These are phyloP conservation scores for Acleris emargana DNA, from an alignment of 2,888 invertebrate genomes.

Conservation along the genomic window DNA sequence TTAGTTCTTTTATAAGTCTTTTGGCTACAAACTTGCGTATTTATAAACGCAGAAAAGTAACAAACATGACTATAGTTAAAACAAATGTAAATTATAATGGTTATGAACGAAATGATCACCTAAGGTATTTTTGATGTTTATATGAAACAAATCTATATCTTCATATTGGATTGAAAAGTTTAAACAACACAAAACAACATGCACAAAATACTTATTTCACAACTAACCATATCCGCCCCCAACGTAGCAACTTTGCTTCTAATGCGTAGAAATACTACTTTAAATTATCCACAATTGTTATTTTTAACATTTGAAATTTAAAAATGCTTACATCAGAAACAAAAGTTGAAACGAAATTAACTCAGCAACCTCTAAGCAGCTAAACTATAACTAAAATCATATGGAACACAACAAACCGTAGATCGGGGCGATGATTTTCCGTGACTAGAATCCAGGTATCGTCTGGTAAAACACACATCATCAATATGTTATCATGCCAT, in stretches of 20 bases:
- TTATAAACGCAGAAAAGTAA: too few species aligned
- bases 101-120: too few species aligned
- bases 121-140: too few species aligned
- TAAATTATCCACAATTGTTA: too few species aligned
- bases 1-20: too few species aligned
- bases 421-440: constrained; percentile 71
- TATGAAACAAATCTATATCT: too few species aligned
- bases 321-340: constrained; percentile 13
- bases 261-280: constrained; percentile 2
- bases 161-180: not conserved
- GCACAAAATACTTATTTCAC: constrained; percentile 7
- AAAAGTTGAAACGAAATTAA: constrained; percentile 32
- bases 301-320: too few species aligned
- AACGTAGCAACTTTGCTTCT: constrained; percentile 7
- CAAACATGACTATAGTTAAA: too few species aligned
- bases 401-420: constrained; percentile 79
- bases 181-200: constrained; percentile 15
- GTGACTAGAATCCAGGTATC: constrained; percentile 81
- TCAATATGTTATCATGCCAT: constrained; percentile 80
- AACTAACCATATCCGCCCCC: not conserved
- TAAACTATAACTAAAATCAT: constrained; percentile 44
- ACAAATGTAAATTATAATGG: too few species aligned
- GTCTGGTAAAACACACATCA: constrained; percentile 81
- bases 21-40: too few species aligned
- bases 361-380: constrained; percentile 50